phyloP scores from a whole-genome alignment of 2,113 vertebrate species.

The Alethe diademata region DNA sequence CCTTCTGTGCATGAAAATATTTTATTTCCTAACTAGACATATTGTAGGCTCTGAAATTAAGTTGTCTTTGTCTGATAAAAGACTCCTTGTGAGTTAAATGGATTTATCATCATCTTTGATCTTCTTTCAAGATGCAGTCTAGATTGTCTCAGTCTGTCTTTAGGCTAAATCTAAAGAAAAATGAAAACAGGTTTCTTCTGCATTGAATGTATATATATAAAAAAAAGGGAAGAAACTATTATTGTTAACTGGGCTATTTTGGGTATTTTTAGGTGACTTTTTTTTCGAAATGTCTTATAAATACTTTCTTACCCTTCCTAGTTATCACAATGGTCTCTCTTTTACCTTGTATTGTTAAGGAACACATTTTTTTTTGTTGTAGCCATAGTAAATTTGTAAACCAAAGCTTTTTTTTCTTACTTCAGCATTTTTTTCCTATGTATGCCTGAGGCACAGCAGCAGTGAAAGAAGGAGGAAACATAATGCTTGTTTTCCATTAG shows the following conservation, averaged over 20 bases:
- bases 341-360: background rate
- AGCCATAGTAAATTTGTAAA: background rate
- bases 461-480: background rate
- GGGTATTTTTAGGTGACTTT: background rate
- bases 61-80: background rate
- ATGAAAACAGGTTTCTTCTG: background rate
- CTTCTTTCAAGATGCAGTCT: background rate
- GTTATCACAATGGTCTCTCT: background rate
- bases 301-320: background rate
- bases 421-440: background rate
- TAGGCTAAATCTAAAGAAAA: background rate
- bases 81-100: background rate
- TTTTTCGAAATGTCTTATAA: background rate
- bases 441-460: background rate
- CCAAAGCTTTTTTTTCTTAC: background rate
- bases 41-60: background rate
- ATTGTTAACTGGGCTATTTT: background rate
- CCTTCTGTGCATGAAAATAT: background rate
- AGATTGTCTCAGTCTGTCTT: background rate
- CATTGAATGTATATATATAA: background rate
- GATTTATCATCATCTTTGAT: background rate
- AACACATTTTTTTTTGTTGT: background rate
- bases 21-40: background rate
- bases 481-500: background rate
- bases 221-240: background rate